phyloP scores from a whole-genome alignment of 2,797 vertebrate genomes.

The Sandelia bainsii region DNA sequence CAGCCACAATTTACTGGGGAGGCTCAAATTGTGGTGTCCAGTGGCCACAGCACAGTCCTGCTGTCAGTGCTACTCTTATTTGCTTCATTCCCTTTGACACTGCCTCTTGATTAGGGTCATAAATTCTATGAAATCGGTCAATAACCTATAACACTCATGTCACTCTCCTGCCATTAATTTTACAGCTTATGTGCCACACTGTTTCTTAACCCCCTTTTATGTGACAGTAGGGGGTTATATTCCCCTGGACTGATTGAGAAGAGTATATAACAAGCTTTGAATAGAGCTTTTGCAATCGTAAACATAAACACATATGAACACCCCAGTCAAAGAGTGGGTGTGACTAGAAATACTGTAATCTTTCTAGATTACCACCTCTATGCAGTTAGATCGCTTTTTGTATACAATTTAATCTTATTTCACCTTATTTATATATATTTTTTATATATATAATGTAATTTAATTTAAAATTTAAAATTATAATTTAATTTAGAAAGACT shows the following conservation, averaged over 20 bases:
- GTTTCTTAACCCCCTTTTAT: conserved; percentile 73
- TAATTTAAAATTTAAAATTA: too few species aligned
- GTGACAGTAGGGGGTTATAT: conserved; percentile 62
- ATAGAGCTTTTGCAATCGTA: conserved; percentile 58
- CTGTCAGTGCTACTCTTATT: conserved; percentile 74
- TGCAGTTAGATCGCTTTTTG: neutral
- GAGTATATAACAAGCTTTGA: conserved; percentile 72
- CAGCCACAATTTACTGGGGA: conserved; percentile 65
- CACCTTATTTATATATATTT: neutral
- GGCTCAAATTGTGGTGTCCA: conserved; percentile 66
- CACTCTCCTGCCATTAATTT: conserved; percentile 79
- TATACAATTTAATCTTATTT: neutral
- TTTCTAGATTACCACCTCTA: neutral
- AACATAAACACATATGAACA: conserved; percentile 49
- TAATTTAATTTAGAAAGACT: neutral
- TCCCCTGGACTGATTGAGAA: conserved; percentile 71
- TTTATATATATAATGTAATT: neutral
- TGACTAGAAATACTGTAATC: neutral
- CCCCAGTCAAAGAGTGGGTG: neutral
- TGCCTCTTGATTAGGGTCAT: conserved; percentile 81
- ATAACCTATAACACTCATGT: conserved; percentile 87
- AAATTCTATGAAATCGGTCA: conserved; percentile 82
- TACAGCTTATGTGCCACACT: conserved; percentile 74
- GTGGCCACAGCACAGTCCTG: conserved; percentile 46
- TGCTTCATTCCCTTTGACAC: conserved; percentile 77